phyloP scores from a whole-genome alignment of 2,797 vertebrate species.

The Cygnus olor region DNA sequence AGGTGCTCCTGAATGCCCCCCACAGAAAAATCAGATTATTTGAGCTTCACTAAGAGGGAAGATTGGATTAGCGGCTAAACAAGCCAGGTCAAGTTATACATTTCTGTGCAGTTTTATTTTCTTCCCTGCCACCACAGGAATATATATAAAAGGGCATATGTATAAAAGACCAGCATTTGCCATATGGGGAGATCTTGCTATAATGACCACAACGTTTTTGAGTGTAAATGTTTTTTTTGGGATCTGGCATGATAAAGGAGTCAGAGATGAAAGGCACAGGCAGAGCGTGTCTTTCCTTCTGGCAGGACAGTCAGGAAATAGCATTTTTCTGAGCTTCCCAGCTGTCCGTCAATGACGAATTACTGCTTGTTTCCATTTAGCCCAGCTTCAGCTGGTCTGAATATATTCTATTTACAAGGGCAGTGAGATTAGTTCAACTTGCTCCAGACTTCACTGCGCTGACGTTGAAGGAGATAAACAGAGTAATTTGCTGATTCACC shows the following conservation, averaged over 20 bases:
- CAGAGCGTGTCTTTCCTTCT: not conserved
- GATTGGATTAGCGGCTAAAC: slow-evolving; percentile 38
- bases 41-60: slow-evolving; percentile 17
- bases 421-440: slow-evolving; percentile 42
- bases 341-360: not conserved
- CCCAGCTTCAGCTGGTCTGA: slow-evolving; percentile 23
- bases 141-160: not conserved
- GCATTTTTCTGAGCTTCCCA: slow-evolving; percentile 25
- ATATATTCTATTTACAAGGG: slow-evolving; percentile 4
- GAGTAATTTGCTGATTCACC: slow-evolving; percentile 69
- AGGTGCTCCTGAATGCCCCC: slow-evolving; percentile 16
- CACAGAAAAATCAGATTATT: slow-evolving; percentile 26
- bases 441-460: slow-evolving; percentile 55
- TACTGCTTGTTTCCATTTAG: slow-evolving; percentile 22
- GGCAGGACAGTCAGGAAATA: slow-evolving; percentile 19
- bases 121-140: not conserved
- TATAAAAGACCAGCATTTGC: not conserved
- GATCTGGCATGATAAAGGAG: not conserved
- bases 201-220: not conserved
- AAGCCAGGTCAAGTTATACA: not conserved
- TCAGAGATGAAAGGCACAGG: not conserved
- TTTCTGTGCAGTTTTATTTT: slow-evolving; percentile 34
- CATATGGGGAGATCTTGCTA: not conserved
- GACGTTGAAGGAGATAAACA: slow-evolving; percentile 59
- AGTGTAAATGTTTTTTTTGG: not conserved